These are phyloP conservation scores for Calephelis virginiensis DNA, from an alignment of 1,140 invertebrate genomes.

Conservation along the genomic window DNA sequence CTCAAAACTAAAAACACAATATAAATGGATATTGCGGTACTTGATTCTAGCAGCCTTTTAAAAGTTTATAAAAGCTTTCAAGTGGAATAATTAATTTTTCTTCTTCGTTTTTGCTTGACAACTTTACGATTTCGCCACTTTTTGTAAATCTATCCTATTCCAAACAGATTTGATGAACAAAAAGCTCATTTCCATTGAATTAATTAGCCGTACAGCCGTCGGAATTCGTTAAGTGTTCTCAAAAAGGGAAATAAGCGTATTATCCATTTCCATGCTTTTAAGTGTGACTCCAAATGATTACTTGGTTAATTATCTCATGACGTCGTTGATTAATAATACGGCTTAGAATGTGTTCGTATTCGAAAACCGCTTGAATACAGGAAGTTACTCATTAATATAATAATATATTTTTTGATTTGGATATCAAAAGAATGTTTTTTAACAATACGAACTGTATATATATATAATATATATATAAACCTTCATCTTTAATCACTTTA, in stretches of 20 bases:
- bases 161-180: conserved; percentile 13
- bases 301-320: conserved; percentile 11
- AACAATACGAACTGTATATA: too few species aligned
- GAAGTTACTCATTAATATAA: too few species aligned
- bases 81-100: not conserved
- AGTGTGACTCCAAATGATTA: conserved; percentile 8
- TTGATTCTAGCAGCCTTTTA: not conserved
- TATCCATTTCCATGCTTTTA: conserved; percentile 16
- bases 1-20: too few species aligned
- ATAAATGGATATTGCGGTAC: too few species aligned
- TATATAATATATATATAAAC: rapidly evolving
- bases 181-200: conserved; percentile 16
- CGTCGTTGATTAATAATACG: not conserved
- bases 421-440: too few species aligned
- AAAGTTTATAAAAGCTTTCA: not conserved
- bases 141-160: not conserved
- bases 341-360: not conserved
- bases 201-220: conserved; percentile 8
- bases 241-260: conserved; percentile 17
- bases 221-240: conserved; percentile 11
- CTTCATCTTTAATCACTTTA: too few species aligned
- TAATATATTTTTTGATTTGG: too few species aligned
- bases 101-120: not conserved
- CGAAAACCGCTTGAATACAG: too few species aligned
- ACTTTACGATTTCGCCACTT: not conserved